Conservation (phyloP, 2,888 invertebrate genomes). For the Drosophila neotestacea region DNA sequence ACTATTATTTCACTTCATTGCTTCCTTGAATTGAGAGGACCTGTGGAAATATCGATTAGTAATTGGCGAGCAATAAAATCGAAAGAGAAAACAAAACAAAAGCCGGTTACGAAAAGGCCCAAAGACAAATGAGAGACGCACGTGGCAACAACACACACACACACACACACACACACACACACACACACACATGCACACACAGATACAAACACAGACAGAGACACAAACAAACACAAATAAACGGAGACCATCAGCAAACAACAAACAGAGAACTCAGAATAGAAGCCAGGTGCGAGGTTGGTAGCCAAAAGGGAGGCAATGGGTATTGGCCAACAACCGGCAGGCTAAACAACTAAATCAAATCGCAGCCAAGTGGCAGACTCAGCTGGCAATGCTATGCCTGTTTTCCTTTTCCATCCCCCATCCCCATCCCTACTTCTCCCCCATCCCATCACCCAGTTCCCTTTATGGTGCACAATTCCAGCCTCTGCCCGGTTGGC, state of each 20-base stretch:
- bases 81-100: slow-evolving; percentile 38
- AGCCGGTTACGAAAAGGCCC: slow-evolving; percentile 37
- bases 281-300: slow-evolving; percentile 54
- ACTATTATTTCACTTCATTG: slow-evolving; percentile 28
- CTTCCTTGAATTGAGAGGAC: slow-evolving; percentile 28
- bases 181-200: slow-evolving; percentile 1
- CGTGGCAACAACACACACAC: slow-evolving; percentile 54
- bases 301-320: slow-evolving; percentile 33
- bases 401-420: neutral
- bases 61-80: slow-evolving; percentile 58
- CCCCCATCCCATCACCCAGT: neutral
- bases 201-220: slow-evolving; percentile 19
- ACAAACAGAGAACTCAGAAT: slow-evolving; percentile 46
- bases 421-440: neutral
- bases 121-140: slow-evolving; percentile 50
- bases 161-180: slow-evolving; percentile 1
- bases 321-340: neutral
- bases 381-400: slow-evolving; percentile 52
- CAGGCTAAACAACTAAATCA: slow-evolving; percentile 71
- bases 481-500: slow-evolving; percentile 61
- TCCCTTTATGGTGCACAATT: slow-evolving; percentile 44
- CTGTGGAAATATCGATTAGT: slow-evolving; percentile 65
- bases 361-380: slow-evolving; percentile 67
- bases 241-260: slow-evolving; percentile 57
- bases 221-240: slow-evolving; percentile 48